Evolutionary conservation across 2,888 invertebrate genomes (phyloP), one percentile per base, ranked within the genome.

Genomic region (Apamea anceps): DNA sequence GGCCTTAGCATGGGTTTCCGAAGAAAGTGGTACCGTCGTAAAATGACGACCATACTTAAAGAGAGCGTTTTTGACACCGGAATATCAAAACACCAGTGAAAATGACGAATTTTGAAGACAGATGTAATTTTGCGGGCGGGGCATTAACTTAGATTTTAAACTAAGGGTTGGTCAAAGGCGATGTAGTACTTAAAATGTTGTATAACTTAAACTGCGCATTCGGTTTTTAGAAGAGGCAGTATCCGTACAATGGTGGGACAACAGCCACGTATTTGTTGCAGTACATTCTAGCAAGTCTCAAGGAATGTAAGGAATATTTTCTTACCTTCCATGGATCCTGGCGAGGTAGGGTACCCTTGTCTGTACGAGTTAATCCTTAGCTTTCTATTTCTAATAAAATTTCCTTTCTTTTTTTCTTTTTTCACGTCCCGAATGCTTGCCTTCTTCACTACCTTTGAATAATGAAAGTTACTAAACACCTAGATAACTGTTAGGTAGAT

Each of bases 391-490:
- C 25, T 77, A 15, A 80, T 66, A 48, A 42, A 63, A 32, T 63
- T 76, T 63, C 25, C 25, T 3, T n/a, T 48, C 18, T 75, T 32
- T 42, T 12, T 68, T 0, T 70, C 13, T 54, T 70, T 70, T n/a
- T 48, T 28, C 42, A 62, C 6, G 42, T 74, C 48, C 4, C 78
- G 48, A 10, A 48, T 25, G 37, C 32, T 66, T 72, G 70, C 66
- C 60, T 85, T 83, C 70, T 88, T 86, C 60, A 72, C 91, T 91
- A 77, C 91, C 92, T 92, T 92, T 90, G 90, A 86, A 91, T 85
- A 86, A 80, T 62, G 45, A 70, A 84, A 60, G 73, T 86, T 88
- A 85, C 67, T 85, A 77, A 84, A 88, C 66, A 83, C 65, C 85
- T 72, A 70, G 8, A 77, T 77, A 78, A 60, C 42, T 25, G 37